Conservation (phyloP, 2,113 vertebrate genomes). For the Brienomyrus longianalis region DNA sequence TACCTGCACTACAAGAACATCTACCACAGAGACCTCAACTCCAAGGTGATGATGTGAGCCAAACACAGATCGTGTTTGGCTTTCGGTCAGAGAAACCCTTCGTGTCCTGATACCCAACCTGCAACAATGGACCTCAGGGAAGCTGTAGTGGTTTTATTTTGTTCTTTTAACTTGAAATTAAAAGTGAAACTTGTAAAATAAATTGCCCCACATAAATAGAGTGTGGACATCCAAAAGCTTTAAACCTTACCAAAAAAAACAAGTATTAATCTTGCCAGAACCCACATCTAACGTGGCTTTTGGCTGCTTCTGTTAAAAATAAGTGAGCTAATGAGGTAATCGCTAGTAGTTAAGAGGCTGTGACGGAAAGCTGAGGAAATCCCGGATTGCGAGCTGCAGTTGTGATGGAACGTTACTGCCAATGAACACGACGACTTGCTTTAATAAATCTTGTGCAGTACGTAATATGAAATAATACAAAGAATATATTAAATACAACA, state of each 20-base stretch:
- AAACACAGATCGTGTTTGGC: neutral
- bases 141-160: neutral
- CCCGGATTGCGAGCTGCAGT: neutral
- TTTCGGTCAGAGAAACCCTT: neutral
- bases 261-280: neutral
- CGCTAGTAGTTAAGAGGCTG: neutral
- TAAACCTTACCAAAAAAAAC: neutral
- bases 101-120: neutral
- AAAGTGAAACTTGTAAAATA: neutral
- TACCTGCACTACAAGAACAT: slow-evolving; percentile 68
- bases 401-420: neutral
- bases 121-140: neutral
- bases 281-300: neutral
- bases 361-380: neutral
- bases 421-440: neutral
- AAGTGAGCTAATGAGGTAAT: neutral
- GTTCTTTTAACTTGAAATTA: neutral
- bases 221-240: neutral
- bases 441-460: neutral
- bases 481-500: neutral
- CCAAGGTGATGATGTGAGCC: slow-evolving; percentile 50
- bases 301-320: neutral
- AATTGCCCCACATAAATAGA: neutral
- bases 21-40: slow-evolving; percentile 69
- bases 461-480: neutral